Base-by-base conservation (phyloP, 1,140 invertebrate genomes). In the Magallana ariakensis region DNA sequence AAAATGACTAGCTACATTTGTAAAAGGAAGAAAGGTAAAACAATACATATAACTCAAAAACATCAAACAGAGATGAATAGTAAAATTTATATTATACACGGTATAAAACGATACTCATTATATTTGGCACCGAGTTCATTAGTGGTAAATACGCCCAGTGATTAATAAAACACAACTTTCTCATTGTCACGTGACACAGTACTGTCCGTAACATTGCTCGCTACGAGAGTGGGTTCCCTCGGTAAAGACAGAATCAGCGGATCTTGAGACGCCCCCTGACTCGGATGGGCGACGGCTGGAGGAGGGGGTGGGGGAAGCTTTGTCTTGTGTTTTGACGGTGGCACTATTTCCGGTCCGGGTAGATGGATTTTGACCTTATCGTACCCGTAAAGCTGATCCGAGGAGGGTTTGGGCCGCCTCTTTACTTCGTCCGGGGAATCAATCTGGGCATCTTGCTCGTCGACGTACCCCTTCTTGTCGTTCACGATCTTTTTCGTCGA, bases 281-380 rank as follows among this genome's bases (percentile, higher is more conserved):
- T 75, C 66, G 66, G 66, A 13, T 26, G 22, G 13, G 66, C 66
- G 26, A 75, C 66, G 22, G 22, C 22, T 75, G 66, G 66, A 33
- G 66, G 66, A 26, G 66, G 66, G 66, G 66, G 66, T 26, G 26
- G 26, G 10, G 10, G 66, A 11, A 15, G 19, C 15, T 6, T 75
- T 9, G 22, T 19, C 22, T 75, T 75, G 66, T 75, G 26, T 33
- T 26, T 75, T 75, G 66, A 13, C 26, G 66, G 19, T 26, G 62
- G 66, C 5, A 75, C 66, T 75, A 82, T 53, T 82, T 82, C 80
- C 80, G 80, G 80, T 54, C 55, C 80, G 1, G 80, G 80, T 82
- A 82, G 19, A 54, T 82, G 80, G 19, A 82, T 82, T 55, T 54
- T 82, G 9, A 82, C 1, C 33, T 82, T 82, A n/a, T 82, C 80